A percentile compares a stretch with the other conserved stretches of the same genome.
Evolutionary conservation across 1,140 invertebrate genomes (phyloP).

Genomic region (Trichomalopsis sarcophagae): DNA sequence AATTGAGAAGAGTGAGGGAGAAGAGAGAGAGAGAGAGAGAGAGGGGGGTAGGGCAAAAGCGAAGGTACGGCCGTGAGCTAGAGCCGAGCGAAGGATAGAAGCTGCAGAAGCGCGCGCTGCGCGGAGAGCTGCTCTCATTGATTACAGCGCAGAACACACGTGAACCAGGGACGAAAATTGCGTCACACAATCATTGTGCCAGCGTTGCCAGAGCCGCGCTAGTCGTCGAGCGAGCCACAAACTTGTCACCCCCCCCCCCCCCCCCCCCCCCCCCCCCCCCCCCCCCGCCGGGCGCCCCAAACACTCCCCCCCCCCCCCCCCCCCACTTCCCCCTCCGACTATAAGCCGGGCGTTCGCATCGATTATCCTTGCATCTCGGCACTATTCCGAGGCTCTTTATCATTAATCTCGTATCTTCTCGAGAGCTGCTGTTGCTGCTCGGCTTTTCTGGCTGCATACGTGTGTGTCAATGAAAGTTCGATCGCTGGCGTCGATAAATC

Average conservation of each 20-base stretch:
- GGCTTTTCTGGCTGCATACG: too few species aligned
- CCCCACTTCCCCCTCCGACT: constrained; percentile 35
- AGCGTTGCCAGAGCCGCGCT: too few species aligned
- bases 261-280: constrained; percentile 40
- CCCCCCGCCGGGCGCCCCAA: too few species aligned
- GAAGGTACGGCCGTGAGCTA: constrained; percentile 10
- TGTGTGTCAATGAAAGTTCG: too few species aligned
- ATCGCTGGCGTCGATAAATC: too few species aligned
- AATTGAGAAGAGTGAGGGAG: constrained; percentile 47
- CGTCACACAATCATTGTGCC: constrained; percentile 29
- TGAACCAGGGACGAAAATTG: constrained; percentile 51
- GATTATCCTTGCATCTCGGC: neutral
- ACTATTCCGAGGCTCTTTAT: neutral
- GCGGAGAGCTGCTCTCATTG: constrained; percentile 46
- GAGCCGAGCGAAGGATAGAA: constrained; percentile 10
- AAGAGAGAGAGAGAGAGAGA: constrained; percentile 18
- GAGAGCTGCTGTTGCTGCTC: too few species aligned
- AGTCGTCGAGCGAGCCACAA: too few species aligned
- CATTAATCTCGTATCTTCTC: neutral
- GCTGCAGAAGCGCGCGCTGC: constrained; percentile 10
- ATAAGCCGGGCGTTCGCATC: neutral
- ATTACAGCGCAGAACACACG: constrained; percentile 42
- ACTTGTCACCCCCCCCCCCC: neutral
- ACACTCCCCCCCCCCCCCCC: neutral
- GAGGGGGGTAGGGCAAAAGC: neutral